Conservation (phyloP, 2,113 vertebrate genomes). For the Rostratula benghalensis region DNA sequence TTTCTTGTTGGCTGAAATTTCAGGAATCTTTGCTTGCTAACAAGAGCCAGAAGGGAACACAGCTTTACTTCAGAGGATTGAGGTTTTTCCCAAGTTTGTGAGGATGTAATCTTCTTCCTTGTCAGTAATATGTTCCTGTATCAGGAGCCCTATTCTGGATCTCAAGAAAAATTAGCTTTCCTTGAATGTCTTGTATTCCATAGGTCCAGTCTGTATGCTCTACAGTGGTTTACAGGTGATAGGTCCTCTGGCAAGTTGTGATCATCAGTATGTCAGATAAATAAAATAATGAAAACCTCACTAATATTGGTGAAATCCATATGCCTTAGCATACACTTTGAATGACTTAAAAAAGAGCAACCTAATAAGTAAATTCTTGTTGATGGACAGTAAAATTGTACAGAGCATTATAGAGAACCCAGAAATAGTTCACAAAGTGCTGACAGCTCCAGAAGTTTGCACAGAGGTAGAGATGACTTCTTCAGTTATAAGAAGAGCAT, state of each 20-base stretch:
- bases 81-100: not conserved
- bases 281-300: not conserved
- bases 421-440: not conserved
- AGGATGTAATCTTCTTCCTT: not conserved
- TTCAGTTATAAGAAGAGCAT: not conserved
- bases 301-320: not conserved
- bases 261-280: not conserved
- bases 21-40: not conserved
- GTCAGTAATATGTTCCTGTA: not conserved
- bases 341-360: not conserved
- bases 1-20: not conserved
- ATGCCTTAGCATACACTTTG: not conserved
- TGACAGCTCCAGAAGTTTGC: not conserved
- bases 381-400: not conserved
- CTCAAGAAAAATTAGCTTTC: not conserved
- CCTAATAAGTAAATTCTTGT: not conserved
- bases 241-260: not conserved
- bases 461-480: not conserved
- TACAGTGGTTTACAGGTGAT: not conserved
- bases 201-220: fast-evolving
- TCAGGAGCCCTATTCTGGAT: not conserved
- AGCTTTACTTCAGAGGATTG: not conserved
- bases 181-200: not conserved
- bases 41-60: not conserved
- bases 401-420: not conserved